Evolutionary conservation across 1,140 invertebrate species (phyloP).

Genomic region (Camponotus pennsylvanicus): DNA sequence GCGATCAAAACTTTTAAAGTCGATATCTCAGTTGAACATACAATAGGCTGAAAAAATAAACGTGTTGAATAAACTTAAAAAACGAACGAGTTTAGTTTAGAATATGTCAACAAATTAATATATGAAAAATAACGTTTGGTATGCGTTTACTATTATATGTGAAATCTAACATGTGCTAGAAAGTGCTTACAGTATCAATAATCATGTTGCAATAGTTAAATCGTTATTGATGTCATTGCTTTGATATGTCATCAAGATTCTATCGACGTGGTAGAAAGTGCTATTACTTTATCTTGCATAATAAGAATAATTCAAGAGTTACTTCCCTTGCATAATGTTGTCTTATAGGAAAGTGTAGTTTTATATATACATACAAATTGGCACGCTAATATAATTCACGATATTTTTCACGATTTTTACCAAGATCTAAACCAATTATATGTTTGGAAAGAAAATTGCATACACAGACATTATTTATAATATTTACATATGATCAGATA

Average conservation of each 20-base stretch:
- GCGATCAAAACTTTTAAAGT: not conserved
- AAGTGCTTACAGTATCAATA: not conserved
- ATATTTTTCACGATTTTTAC: not conserved
- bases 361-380: not conserved
- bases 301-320: slow-evolving; percentile 42
- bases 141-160: too few species aligned
- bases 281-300: slow-evolving; percentile 46
- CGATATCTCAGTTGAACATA: not conserved
- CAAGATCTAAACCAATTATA: not conserved
- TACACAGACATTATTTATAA: not conserved
- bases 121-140: not conserved
- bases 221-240: not conserved
- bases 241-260: slow-evolving; percentile 53
- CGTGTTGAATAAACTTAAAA: slow-evolving; percentile 2
- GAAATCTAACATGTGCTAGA: not conserved
- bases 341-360: not conserved
- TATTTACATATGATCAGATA: not conserved
- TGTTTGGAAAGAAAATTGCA: not conserved
- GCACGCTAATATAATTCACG: not conserved
- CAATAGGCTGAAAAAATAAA: not conserved
- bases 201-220: too few species aligned
- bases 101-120: not conserved
- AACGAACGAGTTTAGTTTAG: not conserved
- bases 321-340: slow-evolving; percentile 5
- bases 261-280: slow-evolving; percentile 30